Evolutionary conservation across 2,797 vertebrate species (phyloP).

Genomic region (Champsocephalus gunnari): DNA sequence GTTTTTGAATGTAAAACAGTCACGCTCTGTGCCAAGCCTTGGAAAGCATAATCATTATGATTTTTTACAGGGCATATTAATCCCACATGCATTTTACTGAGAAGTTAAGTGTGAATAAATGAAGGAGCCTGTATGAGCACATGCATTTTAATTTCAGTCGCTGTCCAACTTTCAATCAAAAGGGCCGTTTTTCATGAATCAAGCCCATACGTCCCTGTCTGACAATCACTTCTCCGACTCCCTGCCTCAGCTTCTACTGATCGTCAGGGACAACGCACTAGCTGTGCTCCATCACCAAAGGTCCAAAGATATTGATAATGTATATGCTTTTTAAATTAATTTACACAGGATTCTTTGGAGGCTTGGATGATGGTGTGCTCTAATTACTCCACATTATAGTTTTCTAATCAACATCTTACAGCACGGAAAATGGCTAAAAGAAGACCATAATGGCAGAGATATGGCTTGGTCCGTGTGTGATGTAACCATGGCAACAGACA

Average conservation of each 20-base stretch:
- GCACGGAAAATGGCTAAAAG: constrained; percentile 30
- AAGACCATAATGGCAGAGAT: constrained; percentile 26
- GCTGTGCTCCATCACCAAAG: not conserved
- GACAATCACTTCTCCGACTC: constrained; percentile 4
- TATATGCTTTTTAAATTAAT: not conserved
- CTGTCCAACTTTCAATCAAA: constrained; percentile 19
- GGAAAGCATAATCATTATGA: constrained; percentile 23
- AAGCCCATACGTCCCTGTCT: constrained; percentile 23
- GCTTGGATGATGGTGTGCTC: constrained; percentile 3
- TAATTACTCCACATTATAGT: constrained; percentile 26
- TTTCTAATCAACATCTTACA: constrained; percentile 5
- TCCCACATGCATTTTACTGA: constrained; percentile 15
- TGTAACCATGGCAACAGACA: constrained; percentile 67
- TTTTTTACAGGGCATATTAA: constrained; percentile 19
- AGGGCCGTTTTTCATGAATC: constrained; percentile 25
- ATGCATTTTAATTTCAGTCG: not conserved
- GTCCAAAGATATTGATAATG: not conserved
- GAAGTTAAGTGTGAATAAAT: constrained; percentile 25
- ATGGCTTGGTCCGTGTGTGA: constrained; percentile 35
- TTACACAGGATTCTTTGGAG: not conserved
- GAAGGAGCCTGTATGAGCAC: not conserved
- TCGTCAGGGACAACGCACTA: constrained; percentile 1
- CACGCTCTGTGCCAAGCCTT: constrained; percentile 5
- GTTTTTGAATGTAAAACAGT: constrained; percentile 38
- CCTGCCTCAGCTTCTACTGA: constrained; percentile 3